A percentile compares a stretch with the other conserved stretches of the same genome.
These are phyloP conservation scores for Anhinga anhinga DNA, from an alignment of 2,113 vertebrate species.

Conservation along the genomic window DNA sequence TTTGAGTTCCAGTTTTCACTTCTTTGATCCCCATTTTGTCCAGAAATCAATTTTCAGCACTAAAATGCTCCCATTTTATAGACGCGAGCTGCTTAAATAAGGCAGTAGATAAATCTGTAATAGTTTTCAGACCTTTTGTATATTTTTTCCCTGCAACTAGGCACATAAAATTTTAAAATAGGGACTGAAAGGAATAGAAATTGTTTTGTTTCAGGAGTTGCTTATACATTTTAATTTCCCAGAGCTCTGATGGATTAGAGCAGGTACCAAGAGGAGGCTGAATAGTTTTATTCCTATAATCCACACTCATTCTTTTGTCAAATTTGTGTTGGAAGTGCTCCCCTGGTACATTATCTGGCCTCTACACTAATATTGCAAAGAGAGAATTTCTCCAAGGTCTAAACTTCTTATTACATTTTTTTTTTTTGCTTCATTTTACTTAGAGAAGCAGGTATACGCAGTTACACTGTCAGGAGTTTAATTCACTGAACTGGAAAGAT, in stretches of 20 bases:
- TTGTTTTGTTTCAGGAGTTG: neutral
- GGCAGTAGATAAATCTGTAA: neutral
- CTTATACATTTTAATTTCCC: neutral
- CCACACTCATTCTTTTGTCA: neutral
- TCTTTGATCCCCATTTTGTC: neutral
- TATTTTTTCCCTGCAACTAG: neutral
- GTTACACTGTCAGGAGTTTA: rapidly evolving
- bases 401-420: neutral
- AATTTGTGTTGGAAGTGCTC: neutral
- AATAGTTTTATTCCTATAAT: neutral
- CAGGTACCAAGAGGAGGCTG: neutral
- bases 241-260: neutral
- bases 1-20: neutral
- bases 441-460: neutral
- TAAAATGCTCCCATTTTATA: neutral
- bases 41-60: constrained; percentile 26
- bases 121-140: neutral
- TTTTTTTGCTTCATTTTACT: neutral
- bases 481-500: neutral
- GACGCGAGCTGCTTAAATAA: neutral
- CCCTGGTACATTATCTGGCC: neutral
- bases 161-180: neutral
- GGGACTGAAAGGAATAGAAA: neutral
- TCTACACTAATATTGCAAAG: neutral
- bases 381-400: neutral